Conservation (phyloP, 2,113 vertebrate genomes). For the Platichthys flesus region DNA sequence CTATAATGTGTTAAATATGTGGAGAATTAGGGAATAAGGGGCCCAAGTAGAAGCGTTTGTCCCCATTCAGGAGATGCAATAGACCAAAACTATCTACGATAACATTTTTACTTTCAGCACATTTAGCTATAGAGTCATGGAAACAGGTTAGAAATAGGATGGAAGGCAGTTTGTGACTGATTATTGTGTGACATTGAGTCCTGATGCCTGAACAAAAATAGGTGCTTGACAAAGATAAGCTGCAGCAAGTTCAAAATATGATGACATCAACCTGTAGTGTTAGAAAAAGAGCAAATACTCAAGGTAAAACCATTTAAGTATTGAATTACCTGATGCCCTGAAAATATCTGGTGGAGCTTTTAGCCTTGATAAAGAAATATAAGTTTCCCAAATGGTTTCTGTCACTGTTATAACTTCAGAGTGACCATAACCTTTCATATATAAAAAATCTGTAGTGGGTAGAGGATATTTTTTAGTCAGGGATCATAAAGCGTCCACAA, state of each 20-base stretch:
- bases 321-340: too few relatives aligned
- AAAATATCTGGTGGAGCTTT: too few relatives aligned
- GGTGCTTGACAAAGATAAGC: not conserved
- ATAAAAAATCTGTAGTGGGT: too few relatives aligned
- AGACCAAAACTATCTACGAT: not conserved
- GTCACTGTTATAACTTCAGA: too few relatives aligned
- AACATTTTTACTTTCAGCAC: not conserved
- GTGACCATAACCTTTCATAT: too few relatives aligned
- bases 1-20: conserved; percentile 23
- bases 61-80: not conserved
- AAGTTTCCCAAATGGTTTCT: too few relatives aligned
- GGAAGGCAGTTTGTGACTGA: not conserved
- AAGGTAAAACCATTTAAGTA: too few relatives aligned
- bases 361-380: too few relatives aligned
- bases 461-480: too few relatives aligned
- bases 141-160: not conserved
- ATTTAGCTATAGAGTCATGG: not conserved
- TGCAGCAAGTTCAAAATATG: not conserved
- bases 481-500: too few relatives aligned
- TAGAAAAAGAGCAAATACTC: too few relatives aligned
- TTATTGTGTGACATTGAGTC: not conserved
- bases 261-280: not conserved
- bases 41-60: not conserved
- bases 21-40: not conserved
- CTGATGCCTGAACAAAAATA: not conserved